Evolutionary conservation across 2,888 invertebrate species (phyloP).

Genomic region (Melinaea menophilus): DNA sequence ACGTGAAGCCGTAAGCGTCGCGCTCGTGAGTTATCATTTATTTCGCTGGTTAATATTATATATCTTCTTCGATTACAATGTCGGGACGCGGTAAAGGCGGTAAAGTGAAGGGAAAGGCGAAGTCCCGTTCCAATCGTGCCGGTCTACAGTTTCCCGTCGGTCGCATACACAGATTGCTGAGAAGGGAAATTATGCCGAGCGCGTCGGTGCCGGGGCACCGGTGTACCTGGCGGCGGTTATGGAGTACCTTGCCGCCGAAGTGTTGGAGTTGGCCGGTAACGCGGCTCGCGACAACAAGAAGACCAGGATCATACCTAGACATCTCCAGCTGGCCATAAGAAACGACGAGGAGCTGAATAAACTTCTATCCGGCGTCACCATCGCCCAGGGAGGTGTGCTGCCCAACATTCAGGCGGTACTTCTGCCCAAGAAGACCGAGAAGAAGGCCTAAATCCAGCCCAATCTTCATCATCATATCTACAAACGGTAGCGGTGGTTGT

Average conservation of each 20-base stretch:
- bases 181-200: constrained; percentile 79
- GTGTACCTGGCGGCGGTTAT: constrained; percentile 77
- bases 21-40: too few relatives aligned
- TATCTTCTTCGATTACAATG: too few relatives aligned
- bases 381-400: too few relatives aligned
- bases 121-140: constrained; percentile 75
- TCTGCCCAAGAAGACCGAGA: too few relatives aligned
- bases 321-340: constrained; percentile 16
- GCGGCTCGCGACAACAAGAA: constrained; percentile 84
- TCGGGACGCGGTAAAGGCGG: too few relatives aligned
- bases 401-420: too few relatives aligned
- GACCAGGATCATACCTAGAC: constrained; percentile 82
- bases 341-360: constrained; percentile 7
- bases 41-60: too few relatives aligned
- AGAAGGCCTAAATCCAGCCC: too few relatives aligned
- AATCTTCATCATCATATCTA: too few relatives aligned
- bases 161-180: constrained; percentile 64
- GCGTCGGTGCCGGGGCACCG: constrained; percentile 72
- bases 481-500: not conserved
- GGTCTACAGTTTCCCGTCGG: constrained; percentile 79
- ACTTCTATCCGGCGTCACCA: too few relatives aligned
- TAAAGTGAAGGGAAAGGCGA: constrained; percentile 35
- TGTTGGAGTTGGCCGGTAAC: constrained; percentile 80
- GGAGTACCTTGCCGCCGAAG: constrained; percentile 83
- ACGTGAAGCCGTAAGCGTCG: too few relatives aligned